phyloP scores from a whole-genome alignment of 2,888 invertebrate species.

The Pseudococcus longispinus region DNA sequence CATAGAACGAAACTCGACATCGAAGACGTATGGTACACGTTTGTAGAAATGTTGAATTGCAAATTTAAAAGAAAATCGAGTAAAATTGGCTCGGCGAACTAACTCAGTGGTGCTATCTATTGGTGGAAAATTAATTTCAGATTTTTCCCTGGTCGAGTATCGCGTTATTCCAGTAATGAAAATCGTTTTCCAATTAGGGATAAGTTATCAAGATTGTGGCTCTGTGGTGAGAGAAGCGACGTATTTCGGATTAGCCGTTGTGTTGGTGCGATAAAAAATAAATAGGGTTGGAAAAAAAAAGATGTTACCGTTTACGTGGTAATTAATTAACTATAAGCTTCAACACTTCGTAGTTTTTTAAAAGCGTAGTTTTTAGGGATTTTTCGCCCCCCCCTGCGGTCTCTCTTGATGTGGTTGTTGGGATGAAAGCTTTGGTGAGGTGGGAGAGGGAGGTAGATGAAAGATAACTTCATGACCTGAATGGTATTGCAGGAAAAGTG shows the following conservation, averaged over 20 bases:
- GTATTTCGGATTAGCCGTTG: neutral
- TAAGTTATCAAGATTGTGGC: neutral
- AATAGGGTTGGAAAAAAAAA: neutral
- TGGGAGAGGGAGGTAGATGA: too few relatives aligned
- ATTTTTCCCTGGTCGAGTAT: neutral
- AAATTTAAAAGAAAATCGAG: neutral
- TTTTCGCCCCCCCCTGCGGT: too few relatives aligned
- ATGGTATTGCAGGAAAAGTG: too few relatives aligned
- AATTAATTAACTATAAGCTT: neutral
- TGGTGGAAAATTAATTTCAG: neutral
- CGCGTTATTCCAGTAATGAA: neutral
- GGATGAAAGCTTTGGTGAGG: too few relatives aligned
- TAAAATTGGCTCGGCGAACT: neutral
- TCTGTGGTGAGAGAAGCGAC: neutral
- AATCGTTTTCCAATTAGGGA: neutral
- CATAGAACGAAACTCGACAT: neutral
- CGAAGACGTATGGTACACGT: neutral
- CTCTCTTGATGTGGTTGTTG: too few relatives aligned
- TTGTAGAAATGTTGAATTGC: neutral
- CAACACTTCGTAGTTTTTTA: neutral
- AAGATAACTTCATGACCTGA: too few relatives aligned
- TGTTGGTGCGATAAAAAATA: neutral
- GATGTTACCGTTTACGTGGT: neutral
- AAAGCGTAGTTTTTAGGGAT: too few relatives aligned
- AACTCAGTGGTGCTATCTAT: neutral